Conservation (phyloP, 2,113 vertebrate genomes). For the Macroglossus sobrinus region DNA sequence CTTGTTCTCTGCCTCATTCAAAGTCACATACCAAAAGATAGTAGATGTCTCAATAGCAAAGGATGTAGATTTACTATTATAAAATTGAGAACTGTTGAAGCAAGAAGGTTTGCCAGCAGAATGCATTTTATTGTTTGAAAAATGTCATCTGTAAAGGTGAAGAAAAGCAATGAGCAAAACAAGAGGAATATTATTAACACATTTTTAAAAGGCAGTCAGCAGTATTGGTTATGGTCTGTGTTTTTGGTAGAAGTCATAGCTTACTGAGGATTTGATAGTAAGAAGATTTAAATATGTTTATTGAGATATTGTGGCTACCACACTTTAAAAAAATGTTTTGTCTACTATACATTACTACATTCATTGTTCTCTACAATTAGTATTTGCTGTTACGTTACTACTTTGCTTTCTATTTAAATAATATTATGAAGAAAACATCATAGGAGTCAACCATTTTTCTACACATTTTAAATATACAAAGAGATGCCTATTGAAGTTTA, state of each 20-base stretch:
- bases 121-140: constrained; percentile 76
- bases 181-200: constrained; percentile 33
- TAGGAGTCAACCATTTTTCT: neutral
- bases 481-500: neutral
- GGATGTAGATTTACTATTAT: constrained; percentile 77
- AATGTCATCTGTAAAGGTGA: constrained; percentile 80
- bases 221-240: neutral
- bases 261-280: neutral
- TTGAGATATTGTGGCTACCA: neutral
- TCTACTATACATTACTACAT: neutral
- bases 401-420: constrained; percentile 29
- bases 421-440: neutral
- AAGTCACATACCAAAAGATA: constrained; percentile 82
- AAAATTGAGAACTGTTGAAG: constrained; percentile 77
- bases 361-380: neutral
- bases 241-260: constrained; percentile 29
- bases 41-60: constrained; percentile 72
- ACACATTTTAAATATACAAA: neutral
- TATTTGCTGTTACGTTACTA: neutral
- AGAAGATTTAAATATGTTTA: neutral
- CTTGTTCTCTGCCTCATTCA: constrained; percentile 82
- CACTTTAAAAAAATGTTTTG: neutral
- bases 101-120: constrained; percentile 72
- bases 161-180: constrained; percentile 67
- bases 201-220: neutral